Evolutionary conservation across 2,888 invertebrate genomes (phyloP), one percentile per base, ranked within the genome.

Genomic region (Xestoiulus laeticollis): DNA sequence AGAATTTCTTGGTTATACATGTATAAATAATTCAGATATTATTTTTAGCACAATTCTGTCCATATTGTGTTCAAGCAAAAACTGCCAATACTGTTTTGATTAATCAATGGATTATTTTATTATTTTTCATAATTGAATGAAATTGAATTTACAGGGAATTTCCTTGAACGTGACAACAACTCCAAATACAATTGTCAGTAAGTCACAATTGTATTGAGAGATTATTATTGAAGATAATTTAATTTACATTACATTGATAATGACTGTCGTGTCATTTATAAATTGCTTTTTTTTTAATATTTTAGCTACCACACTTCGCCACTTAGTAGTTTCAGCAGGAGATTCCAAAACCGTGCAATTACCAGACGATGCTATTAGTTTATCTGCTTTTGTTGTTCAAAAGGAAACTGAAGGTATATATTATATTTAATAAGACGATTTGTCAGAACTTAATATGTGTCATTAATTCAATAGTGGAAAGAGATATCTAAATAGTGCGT

Each of bases 331-430:
- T 12, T 92, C 92, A 0, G 92, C 92, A 6, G 92, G 92, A 3
- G 90, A 91, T 2, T 90, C 91, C 0, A 96, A 96, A 92, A 94
- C 95, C 91, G 95, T 98, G 5, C 94, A 94, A 89, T 92, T 98
- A 88, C 98, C 98, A 0, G 95, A 96, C 89, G 96, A 96, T 92
- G 96, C 96, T 92, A 96, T 96, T 0, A 96, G 95, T 0, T 92
- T 98, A 88, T 95, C 95, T 14, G 98, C 96, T 0, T 96, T 95
- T 91, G 96, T 96, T 1, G 94, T 96, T 26, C 96, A 96, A 10
- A 95, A 95, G 89, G 95, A 96, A 90, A 94, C 94, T 89, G 93
- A 94, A 2, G 95, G 95, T 90, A 95, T 94, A 5, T 38, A n/a
- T n/a, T n/a, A n/a, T n/a, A n/a, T n/a, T n/a, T n/a, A 38, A 38